Conservation (phyloP, 2,888 invertebrate genomes). For the Amphipoea oculea region DNA sequence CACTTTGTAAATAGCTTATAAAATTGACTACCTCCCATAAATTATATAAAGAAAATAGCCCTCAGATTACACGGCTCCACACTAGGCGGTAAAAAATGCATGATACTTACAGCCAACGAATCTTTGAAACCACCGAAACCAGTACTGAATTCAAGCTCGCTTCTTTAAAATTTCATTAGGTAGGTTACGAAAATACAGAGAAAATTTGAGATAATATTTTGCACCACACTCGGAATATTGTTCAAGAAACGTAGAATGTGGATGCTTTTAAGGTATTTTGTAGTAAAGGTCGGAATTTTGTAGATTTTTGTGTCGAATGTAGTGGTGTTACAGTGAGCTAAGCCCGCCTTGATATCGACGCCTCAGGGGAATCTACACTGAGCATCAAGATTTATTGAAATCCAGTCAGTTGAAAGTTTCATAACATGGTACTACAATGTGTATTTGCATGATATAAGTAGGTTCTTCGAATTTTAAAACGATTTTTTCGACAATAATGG, state of each 20-base stretch:
- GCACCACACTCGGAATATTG: constrained; percentile 17
- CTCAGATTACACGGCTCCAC: constrained; percentile 27
- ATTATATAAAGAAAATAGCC: constrained; percentile 20
- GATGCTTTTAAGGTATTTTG: constrained; percentile 24
- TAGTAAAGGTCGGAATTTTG: background rate
- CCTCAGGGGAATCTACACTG: constrained; percentile 18
- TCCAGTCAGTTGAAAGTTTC: constrained; percentile 5
- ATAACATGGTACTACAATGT: background rate
- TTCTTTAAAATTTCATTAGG: constrained; percentile 39
- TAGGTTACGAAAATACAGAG: constrained; percentile 12
- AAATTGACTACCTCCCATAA: constrained; percentile 17
- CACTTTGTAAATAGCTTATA: background rate
- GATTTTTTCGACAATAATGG: background rate
- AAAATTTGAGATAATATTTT: constrained; percentile 40
- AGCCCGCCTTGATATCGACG: constrained; percentile 15
- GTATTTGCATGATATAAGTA: background rate
- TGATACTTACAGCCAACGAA: constrained; percentile 4
- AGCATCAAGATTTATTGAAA: constrained; percentile 31
- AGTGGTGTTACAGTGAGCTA: constrained; percentile 15
- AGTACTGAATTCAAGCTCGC: constrained; percentile 15
- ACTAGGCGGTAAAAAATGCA: constrained; percentile 27
- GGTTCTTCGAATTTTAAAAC: background rate
- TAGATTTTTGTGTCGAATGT: background rate
- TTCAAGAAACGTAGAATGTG: constrained; percentile 7
- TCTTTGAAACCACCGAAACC: constrained; percentile 10